Conservation (phyloP, 2,888 invertebrate species). For the Agonum fuliginosum region DNA sequence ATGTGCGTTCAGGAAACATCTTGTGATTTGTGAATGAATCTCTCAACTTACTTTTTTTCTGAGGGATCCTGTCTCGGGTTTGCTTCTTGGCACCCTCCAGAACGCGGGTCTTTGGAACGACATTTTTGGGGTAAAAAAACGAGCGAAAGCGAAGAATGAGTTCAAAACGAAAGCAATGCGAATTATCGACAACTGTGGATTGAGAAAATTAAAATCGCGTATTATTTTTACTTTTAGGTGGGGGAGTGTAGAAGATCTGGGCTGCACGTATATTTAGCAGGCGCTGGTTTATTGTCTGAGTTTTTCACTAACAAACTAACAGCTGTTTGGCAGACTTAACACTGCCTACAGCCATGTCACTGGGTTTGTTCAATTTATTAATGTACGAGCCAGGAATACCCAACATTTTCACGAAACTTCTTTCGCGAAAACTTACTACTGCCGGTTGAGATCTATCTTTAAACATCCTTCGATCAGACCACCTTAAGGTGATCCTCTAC, state of each 20-base stretch:
- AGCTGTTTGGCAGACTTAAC: slow-evolving; percentile 67
- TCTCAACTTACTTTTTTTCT: slow-evolving; percentile 71
- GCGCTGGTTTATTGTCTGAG: slow-evolving; percentile 67
- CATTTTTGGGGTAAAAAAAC: slow-evolving; percentile 68
- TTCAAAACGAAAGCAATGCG: slow-evolving; percentile 35
- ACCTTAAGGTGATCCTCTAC: too few species aligned
- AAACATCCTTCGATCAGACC: too few species aligned
- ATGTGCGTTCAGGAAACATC: background rate
- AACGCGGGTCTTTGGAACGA: slow-evolving; percentile 80
- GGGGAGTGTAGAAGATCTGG: slow-evolving; percentile 68
- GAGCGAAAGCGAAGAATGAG: slow-evolving; percentile 1
- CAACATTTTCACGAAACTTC: slow-evolving; percentile 5
- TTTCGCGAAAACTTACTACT: background rate
- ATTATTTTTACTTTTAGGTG: slow-evolving; percentile 67
- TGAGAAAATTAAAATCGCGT: slow-evolving; percentile 61
- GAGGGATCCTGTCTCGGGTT: slow-evolving; percentile 72
- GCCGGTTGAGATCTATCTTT: background rate
- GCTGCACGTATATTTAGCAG: slow-evolving; percentile 69
- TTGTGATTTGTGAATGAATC: background rate
- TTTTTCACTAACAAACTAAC: slow-evolving; percentile 64
- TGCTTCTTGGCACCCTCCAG: slow-evolving; percentile 76
- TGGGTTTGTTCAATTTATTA: slow-evolving; percentile 50
- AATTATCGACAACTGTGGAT: slow-evolving; percentile 62
- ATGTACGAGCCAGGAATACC: slow-evolving; percentile 31
- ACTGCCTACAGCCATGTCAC: slow-evolving; percentile 44